phyloP scores from a whole-genome alignment of 2,113 vertebrate genomes.

The Elachura formosa region DNA sequence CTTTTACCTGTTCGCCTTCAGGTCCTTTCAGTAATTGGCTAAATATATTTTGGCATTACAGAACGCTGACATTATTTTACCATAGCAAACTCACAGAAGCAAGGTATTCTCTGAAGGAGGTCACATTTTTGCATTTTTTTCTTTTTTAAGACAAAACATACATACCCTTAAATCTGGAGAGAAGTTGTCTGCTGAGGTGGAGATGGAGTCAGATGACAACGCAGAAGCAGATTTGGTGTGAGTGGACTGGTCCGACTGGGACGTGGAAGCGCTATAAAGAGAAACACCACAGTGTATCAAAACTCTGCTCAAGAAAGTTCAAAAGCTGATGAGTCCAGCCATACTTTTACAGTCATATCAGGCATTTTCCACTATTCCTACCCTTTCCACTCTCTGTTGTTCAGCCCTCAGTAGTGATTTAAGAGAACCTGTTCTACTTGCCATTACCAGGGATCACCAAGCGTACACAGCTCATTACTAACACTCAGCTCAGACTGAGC shows the following conservation, averaged over 20 bases:
- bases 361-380: neutral
- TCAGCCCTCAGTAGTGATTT: neutral
- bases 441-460: neutral
- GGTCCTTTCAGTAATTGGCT: neutral
- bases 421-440: neutral
- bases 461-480: rapidly evolving
- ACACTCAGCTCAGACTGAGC: neutral
- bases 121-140: neutral
- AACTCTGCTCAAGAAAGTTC: neutral
- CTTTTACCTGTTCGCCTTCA: neutral
- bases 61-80: neutral
- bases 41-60: neutral
- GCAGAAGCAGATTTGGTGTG: slow-evolving; percentile 78
- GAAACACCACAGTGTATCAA: neutral
- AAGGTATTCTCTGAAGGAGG: neutral
- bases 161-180: slow-evolving; percentile 87
- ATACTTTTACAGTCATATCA: rapidly evolving
- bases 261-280: slow-evolving; percentile 80
- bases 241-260: slow-evolving; percentile 86
- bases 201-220: slow-evolving; percentile 81
- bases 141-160: slow-evolving; percentile 33
- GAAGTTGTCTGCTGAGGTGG: slow-evolving; percentile 82
- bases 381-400: neutral
- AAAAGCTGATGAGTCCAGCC: neutral
- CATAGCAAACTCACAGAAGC: neutral